Base-by-base conservation (phyloP, 1,140 invertebrate genomes). In the Apis mellifera region DNA sequence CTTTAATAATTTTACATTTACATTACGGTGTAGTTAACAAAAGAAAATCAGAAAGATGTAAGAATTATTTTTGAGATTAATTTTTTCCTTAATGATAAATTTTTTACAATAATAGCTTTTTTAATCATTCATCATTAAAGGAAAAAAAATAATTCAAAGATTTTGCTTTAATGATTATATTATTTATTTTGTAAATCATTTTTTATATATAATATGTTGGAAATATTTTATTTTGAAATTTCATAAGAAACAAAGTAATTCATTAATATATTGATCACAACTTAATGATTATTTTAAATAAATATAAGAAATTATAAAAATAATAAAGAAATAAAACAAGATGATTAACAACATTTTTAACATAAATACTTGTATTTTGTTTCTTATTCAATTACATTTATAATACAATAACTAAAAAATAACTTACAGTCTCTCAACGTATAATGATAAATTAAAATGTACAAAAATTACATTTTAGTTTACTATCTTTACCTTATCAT, bases 301-400 rank as follows among this genome's bases (percentile, higher is more conserved):
- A 55, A 55, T 9, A 5, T 54, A 71, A 32, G 32, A 42, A 13
- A 23, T 21, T 26, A 21, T n/a, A 32, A 57, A 72, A 68, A 42
- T 48, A 64, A 32, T 19, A 54, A 19, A 48, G 4, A 48, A 68
- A 26, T 9, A 1, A 74, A 74, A 62, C 15, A 59, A 76, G 52
- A 52, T 69, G 15, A 85, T 68, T 69, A 62, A 52, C 23, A 76
- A 86, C 52, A 55, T 55, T 74, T 26, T 77, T 82, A 74, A 66
- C 75, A 84, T 79, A 79, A 82, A 78, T 76, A 59, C 69, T 48
- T 73, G 54, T 65, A 69, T 70, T 78, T 78, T 69, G 17, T 42
- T 48, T 62, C n/a, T 48, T 62, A n/a, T 74, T 26, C n/a, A 73
- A 60, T 73, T 73, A 74, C 57, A 74, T 23, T 74, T 50, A 50